These are phyloP conservation scores for Sebastes baramenuke DNA, from an alignment of 2,797 vertebrate species.

Conservation along the genomic window DNA sequence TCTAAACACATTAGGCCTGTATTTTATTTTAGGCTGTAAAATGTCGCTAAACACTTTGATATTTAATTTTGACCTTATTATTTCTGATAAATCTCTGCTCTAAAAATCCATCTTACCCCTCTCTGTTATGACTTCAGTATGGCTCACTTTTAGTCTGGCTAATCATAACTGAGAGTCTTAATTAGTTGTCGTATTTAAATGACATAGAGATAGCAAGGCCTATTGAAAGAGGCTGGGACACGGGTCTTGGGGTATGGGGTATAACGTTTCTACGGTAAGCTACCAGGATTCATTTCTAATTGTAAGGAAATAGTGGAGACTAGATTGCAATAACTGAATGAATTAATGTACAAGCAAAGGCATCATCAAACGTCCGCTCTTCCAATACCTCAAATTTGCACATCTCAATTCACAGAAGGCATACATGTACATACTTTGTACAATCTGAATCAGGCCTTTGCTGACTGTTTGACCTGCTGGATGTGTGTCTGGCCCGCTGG, in stretches of 20 bases:
- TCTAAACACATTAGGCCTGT: neutral
- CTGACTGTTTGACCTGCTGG: neutral
- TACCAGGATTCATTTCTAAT: neutral
- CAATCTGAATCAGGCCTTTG: neutral
- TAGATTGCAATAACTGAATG: neutral
- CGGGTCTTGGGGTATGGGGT: too few species aligned
- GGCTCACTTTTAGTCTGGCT: neutral
- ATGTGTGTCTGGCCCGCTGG: neutral
- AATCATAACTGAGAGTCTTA: neutral
- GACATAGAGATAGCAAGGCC: neutral
- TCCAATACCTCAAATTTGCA: neutral
- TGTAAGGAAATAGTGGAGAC: neutral
- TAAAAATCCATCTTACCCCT: neutral
- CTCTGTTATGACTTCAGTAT: neutral
- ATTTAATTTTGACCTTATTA: neutral
- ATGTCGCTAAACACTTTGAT: neutral
- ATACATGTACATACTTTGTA: neutral
- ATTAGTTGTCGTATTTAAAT: neutral
- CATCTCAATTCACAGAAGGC: neutral
- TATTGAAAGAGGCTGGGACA: too few species aligned
- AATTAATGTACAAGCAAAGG: neutral
- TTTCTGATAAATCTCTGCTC: neutral
- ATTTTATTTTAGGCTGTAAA: neutral
- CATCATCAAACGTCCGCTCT: neutral
- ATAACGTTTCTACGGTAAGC: neutral